Base-by-base conservation (phyloP, 1,140 invertebrate genomes). In the Phortica variegata region DNA sequence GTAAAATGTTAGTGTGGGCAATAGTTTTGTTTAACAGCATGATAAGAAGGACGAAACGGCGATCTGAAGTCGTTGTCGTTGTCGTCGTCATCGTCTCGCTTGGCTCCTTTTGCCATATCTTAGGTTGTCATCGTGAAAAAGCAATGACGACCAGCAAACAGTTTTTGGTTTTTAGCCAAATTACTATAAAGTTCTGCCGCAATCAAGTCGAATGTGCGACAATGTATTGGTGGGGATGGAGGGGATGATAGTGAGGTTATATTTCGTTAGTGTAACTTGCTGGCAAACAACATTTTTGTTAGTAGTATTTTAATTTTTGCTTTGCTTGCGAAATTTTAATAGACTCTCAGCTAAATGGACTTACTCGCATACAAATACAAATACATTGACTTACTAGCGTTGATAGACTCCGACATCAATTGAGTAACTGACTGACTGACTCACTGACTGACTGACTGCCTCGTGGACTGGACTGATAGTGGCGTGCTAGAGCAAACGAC, bases 101-200 rank as follows among this genome's bases (percentile, higher is more conserved):
- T 26, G 23, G 23, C 23, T 26, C 23, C 5, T 26, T 26, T 26
- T 26, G 23, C 10, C 23, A 26, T 26, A 26, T 26, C 23, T 26
- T 26, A 26, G 23, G 5, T 26, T 26, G 23, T 26, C 23, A 26
- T 26, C 23, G 23, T 10, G 5, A 26, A 6, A 10, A 10, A 10
- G 23, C 23, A 26, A 26, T 26, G 46, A 20, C 34, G 34, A 36
- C 13, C 5, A 4, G 37, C 32, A 34, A 21, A 26, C 23, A 48
- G 48, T 29, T 60, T 60, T 63, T 68, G 63, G 65, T 60, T 55
- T 41, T 40, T 33, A 56, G 60, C 60, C 63, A 68, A 68, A 63
- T 60, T 60, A 68, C 55, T 53, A 43, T 49, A 54, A 56, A 43
- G n/a, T n/a, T n/a, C n/a, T n/a, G n/a, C n/a, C n/a, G n/a, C n/a